These are phyloP conservation scores for Agriotes lineatus DNA, from an alignment of 2,888 invertebrate species.

Conservation along the genomic window DNA sequence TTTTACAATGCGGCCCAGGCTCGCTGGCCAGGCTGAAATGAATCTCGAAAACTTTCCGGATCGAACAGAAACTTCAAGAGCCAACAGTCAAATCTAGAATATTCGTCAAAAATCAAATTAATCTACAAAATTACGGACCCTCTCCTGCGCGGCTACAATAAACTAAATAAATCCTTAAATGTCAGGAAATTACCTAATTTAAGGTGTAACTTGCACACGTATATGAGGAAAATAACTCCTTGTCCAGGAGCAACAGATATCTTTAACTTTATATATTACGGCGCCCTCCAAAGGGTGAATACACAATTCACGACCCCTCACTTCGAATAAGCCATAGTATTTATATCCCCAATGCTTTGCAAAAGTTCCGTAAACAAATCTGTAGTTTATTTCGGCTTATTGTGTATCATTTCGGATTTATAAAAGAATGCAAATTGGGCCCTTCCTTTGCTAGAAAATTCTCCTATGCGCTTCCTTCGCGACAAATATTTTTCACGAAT, in stretches of 20 bases:
- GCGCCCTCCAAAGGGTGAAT: slow-evolving; percentile 43
- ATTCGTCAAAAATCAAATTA: neutral
- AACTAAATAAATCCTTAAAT: neutral
- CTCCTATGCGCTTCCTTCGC: no score
- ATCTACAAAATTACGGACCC: neutral
- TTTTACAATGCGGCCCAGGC: neutral
- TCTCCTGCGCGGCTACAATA: no score
- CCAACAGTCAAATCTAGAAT: neutral
- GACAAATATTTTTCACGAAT: no score
- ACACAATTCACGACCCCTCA: slow-evolving; percentile 46
- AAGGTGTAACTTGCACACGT: slow-evolving; percentile 31
- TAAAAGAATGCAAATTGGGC: slow-evolving; percentile 17
- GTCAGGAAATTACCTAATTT: neutral
- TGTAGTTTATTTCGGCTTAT: slow-evolving; percentile 40
- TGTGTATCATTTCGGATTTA: slow-evolving; percentile 28
- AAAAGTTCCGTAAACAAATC: slow-evolving; percentile 46
- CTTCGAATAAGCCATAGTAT: slow-evolving; percentile 48
- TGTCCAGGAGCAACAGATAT: slow-evolving; percentile 44
- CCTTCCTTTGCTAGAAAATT: neutral
- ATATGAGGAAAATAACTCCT: slow-evolving; percentile 34
- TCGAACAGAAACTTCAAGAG: neutral
- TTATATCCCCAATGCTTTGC: slow-evolving; percentile 46
- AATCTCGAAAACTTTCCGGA: neutral
- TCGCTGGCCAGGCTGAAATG: neutral
- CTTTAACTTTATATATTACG: slow-evolving; percentile 48